Conservation (phyloP, 2,113 vertebrate species). For the Puntigrus tetrazona region DNA sequence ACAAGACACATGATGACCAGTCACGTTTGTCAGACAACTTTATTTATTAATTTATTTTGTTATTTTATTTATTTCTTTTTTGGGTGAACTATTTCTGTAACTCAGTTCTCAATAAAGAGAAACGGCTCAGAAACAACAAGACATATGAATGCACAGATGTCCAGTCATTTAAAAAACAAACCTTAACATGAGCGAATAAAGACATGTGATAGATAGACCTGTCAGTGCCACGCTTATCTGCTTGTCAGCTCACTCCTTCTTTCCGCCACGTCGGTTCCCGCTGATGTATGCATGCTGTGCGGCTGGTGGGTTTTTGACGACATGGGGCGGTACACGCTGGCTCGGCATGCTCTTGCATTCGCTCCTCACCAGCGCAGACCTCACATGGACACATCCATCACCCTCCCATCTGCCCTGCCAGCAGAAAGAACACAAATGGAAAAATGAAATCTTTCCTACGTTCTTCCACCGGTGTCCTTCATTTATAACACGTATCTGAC, state of each 20-base stretch:
- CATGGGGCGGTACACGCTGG: constrained; percentile 1
- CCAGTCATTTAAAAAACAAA: constrained; percentile 7
- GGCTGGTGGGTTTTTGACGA: constrained; percentile 32
- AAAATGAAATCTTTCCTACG: constrained; percentile 32
- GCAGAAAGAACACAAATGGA: constrained; percentile 2
- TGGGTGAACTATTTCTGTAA: background rate
- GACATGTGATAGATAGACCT: constrained; percentile 53
- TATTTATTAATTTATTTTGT: background rate
- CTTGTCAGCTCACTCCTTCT: constrained; percentile 44
- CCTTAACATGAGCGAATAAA: constrained; percentile 39
- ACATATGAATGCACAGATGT: background rate
- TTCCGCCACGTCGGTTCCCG: constrained; percentile 26
- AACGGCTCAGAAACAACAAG: background rate
- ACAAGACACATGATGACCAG: background rate
- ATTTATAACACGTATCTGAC: constrained; percentile 30
- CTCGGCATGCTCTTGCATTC: constrained; percentile 19
- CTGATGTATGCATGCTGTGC: constrained; percentile 49
- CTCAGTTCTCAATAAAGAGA: background rate
- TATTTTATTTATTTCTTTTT: background rate
- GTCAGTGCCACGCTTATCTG: constrained; percentile 53
- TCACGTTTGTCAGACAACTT: background rate
- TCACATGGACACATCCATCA: constrained; percentile 47
- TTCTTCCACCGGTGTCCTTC: constrained; percentile 36
- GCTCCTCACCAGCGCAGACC: background rate
- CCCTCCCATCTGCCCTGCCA: constrained; percentile 15